Base-by-base conservation (phyloP, 2,797 vertebrate species). In the Typhlichthys subterraneus region DNA sequence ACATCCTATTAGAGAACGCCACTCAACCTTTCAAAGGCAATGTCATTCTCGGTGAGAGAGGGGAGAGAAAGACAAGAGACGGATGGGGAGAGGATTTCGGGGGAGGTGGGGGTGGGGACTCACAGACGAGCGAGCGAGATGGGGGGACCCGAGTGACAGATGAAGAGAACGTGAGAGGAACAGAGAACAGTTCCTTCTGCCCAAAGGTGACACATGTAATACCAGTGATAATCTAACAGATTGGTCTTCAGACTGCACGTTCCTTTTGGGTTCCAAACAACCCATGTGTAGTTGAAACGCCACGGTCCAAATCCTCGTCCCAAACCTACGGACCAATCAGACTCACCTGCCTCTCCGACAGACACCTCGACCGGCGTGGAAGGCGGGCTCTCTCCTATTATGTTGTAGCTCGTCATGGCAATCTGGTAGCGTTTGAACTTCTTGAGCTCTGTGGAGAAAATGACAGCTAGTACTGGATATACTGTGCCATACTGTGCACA, bases 361-460 rank as follows among this genome's bases (percentile, higher is more conserved):
- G 95, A 97, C 73, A 99, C 97, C 84, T 98, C 95, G 3, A 95
- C 91, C 0, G 97, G 95, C 0, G 75, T 19, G 1, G 96, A 98
- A 61, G 94, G 91, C 0, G 94, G 95, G 74, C 97, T 96, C 86
- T 98, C 97, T 0, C 97, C 97, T 0, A 97, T 85, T 53, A 97
- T 85, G 33, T 99, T 99, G 80, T 95, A 98, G 46, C 96, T 96
- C 0, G 96, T 97, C 94, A 98, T 93, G 4, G 94, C 77, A 14
- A 99, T 93, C 84, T 98, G 96, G 6, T 98, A 98, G 69, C 89
- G 92, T 67, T 92, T 93, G 86, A 96, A 98, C 75, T 96, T 98
- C 88, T 94, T 96, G 50, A 99, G 83, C 58, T 96, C 97, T 99
- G 76, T 42, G 77, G 75, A 80, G 19, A 72, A 45, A 75, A 49